These are phyloP conservation scores for Rhincodon typus DNA, from an alignment of 2,797 vertebrate species.

Conservation along the genomic window DNA sequence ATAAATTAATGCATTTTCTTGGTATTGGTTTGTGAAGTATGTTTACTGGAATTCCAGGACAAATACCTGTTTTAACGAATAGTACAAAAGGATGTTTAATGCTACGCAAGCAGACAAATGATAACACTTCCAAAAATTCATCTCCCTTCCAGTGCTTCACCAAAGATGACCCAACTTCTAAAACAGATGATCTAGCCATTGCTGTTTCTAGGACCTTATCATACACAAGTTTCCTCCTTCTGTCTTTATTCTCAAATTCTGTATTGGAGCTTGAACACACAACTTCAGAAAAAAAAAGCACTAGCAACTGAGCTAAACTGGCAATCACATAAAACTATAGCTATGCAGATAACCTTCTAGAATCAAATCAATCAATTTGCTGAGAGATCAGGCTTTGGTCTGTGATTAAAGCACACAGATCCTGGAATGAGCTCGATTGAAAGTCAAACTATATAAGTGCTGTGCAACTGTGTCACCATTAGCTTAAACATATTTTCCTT, in stretches of 20 bases:
- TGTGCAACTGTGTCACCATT: neutral
- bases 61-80: neutral
- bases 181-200: neutral
- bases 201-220: neutral
- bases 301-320: neutral
- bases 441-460: neutral
- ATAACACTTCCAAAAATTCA: neutral
- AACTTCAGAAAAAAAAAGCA: neutral
- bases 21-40: neutral
- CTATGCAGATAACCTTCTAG: neutral
- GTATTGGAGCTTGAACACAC: neutral
- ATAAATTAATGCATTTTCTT: neutral
- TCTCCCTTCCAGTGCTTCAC: neutral
- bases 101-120: neutral
- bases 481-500: neutral
- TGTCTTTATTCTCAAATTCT: neutral
- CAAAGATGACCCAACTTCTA: neutral
- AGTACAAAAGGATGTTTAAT: neutral
- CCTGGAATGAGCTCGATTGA: neutral
- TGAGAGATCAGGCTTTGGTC: neutral
- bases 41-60: neutral
- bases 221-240: neutral
- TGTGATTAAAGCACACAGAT: neutral
- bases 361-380: neutral
- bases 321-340: neutral